phyloP scores from a whole-genome alignment of 2,113 vertebrate species.

The Probosciger aterrimus region DNA sequence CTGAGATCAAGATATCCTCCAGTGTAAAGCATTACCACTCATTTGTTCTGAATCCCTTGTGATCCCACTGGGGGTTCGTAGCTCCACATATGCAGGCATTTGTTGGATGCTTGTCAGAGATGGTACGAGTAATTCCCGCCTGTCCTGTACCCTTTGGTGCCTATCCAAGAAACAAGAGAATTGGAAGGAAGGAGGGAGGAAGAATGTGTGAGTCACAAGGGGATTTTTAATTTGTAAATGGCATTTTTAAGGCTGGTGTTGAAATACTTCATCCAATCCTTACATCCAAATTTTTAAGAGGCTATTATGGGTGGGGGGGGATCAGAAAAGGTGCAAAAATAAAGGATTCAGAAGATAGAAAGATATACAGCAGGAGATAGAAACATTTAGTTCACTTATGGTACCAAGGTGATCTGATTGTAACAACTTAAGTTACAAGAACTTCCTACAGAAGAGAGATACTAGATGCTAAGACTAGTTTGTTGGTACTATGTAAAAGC shows the following conservation, averaged over 20 bases:
- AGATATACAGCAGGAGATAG: not conserved
- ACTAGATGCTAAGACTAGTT: not conserved
- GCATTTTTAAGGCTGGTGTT: not conserved
- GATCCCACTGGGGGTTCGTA: not conserved
- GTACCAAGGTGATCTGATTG: not conserved
- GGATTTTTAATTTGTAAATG: slow-evolving; percentile 9
- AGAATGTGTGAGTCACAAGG: not conserved
- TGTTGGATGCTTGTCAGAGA: not conserved
- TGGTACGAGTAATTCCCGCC: not conserved
- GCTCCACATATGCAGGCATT: not conserved
- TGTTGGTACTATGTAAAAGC: not conserved
- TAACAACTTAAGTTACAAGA: not conserved
- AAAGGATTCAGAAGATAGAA: not conserved
- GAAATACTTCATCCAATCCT: not conserved
- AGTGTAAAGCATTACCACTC: not conserved
- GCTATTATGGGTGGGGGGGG: not conserved
- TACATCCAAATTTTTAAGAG: not conserved
- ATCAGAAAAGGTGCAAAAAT: not conserved
- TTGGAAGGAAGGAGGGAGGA: not conserved
- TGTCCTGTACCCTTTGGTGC: not conserved
- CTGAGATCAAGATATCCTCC: not conserved
- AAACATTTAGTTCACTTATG: not conserved
- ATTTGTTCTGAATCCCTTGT: not conserved
- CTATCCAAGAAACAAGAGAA: not conserved
- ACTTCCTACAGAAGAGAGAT: not conserved